phyloP scores from a whole-genome alignment of 2,888 invertebrate genomes.

The Colletes collaris region DNA sequence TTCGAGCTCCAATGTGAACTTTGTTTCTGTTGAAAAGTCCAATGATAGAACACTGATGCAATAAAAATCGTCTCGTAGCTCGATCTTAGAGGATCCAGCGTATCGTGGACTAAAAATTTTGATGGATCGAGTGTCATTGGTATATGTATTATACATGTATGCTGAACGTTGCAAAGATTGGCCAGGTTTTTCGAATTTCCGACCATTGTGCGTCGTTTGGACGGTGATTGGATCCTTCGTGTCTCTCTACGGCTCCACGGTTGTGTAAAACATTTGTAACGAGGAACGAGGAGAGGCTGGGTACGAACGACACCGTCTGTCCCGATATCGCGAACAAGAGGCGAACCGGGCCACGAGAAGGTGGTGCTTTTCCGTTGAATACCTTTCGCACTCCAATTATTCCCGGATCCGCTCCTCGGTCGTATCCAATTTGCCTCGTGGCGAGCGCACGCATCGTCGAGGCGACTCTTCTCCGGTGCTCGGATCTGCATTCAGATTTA shows the following conservation, averaged over 20 bases:
- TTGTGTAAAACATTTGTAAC: neutral
- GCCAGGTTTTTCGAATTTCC: no score
- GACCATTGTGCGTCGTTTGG: no score
- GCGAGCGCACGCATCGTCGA: neutral
- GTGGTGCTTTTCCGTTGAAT: slow-evolving; percentile 6
- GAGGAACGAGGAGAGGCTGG: neutral
- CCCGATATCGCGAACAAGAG: slow-evolving; percentile 1
- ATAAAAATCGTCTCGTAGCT: no score
- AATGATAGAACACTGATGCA: no score
- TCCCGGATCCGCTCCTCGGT: slow-evolving; percentile 8
- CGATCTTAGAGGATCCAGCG: no score
- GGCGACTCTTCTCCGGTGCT: neutral
- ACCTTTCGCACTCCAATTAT: slow-evolving; percentile 30
- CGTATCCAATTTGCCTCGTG: slow-evolving; percentile 8
- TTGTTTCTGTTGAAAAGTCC: no score
- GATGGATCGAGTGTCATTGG: no score
- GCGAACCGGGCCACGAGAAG: slow-evolving; percentile 11
- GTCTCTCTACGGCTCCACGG: neutral
- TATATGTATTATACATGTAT: no score
- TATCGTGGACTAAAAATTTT: no score
- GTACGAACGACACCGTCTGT: slow-evolving; percentile 1
- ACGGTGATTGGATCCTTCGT: no score
- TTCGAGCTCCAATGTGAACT: no score
- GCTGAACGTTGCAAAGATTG: no score
- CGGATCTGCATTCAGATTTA: slow-evolving; percentile 3